Evolutionary conservation across 2,888 invertebrate species (phyloP).

Genomic region (Empis livida): DNA sequence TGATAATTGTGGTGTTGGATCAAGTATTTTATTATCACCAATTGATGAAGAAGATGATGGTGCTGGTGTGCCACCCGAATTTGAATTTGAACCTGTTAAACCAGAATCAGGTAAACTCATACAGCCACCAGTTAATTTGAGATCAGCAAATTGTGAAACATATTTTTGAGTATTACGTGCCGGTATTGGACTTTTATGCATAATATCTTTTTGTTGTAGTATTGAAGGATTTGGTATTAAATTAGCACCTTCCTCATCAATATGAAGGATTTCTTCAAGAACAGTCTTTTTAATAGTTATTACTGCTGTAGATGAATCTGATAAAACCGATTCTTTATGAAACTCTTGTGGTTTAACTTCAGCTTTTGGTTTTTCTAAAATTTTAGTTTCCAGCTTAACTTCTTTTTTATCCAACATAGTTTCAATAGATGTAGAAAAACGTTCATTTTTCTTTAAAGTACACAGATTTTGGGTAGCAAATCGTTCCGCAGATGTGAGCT

Average conservation of each 20-base stretch:
- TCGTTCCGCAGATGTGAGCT: slow-evolving; percentile 61
- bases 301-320: slow-evolving; percentile 1
- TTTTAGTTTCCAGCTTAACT: slow-evolving; percentile 14
- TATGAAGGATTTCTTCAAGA: slow-evolving; percentile 13
- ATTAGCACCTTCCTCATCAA: slow-evolving; percentile 17
- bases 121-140: slow-evolving; percentile 47
- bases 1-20: slow-evolving; percentile 14
- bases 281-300: slow-evolving; percentile 11
- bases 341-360: slow-evolving; percentile 12
- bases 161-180: slow-evolving; percentile 48
- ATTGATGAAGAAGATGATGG: slow-evolving; percentile 20
- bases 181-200: slow-evolving; percentile 39
- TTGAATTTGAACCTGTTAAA: background rate
- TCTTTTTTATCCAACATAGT: slow-evolving; percentile 12
- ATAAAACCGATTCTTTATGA: background rate
- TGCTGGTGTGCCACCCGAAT: slow-evolving; percentile 11
- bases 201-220: background rate
- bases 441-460: slow-evolving; percentile 54
- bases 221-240: background rate
- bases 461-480: slow-evolving; percentile 70
- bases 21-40: slow-evolving; percentile 10
- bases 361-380: slow-evolving; percentile 15
- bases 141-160: slow-evolving; percentile 50
- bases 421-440: slow-evolving; percentile 13
- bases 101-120: slow-evolving; percentile 9